Evolutionary conservation across 2,113 vertebrate genomes (phyloP), one percentile per base, ranked within the genome.

Genomic region (Amphilophus citrinellus): DNA sequence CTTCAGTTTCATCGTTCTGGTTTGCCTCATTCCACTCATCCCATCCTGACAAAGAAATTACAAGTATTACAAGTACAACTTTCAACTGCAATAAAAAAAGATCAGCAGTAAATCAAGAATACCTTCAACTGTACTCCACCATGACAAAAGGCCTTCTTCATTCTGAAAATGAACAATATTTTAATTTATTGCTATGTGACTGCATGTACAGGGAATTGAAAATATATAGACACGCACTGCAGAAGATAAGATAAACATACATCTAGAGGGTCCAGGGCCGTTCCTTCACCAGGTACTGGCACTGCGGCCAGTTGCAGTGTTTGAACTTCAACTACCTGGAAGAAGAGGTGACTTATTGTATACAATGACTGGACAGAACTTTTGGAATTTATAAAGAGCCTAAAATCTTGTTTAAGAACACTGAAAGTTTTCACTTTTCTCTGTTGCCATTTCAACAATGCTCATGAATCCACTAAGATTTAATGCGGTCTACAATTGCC

Each of bases 101-200:
- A 47, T 18, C 18, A 6, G 18, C 10, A 17, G 39, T 53, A 53
- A 39, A 68, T 10, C 4, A 9, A 32, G 13, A 76, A 2, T 85
- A 96, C 95, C 95, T 4, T 95, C 92, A 0, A 95, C 95, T 7
- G 87, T 91, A 80, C 61, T 87, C 96, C 95, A 96, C 96, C 96
- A 96, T 0, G 81, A 63, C 75, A 95, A 8, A 13, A 96, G 93
- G 10, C 91, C 92, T 0, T 94, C 95, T 3, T 94, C 94, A 82
- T 95, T 94, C 96, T 96, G 84, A 2, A 61, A 87, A 71, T 5
- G 0, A 61, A 75, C 1, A 20, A 13, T 24, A 30, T 76, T 53
- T 8, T 39, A 32, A 37, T 1, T 9, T 20, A 44, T 10, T n/a
- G 2, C n/a, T 75, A 4, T n/a, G 47, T 73, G 47, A 53, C 6